Base-by-base conservation (phyloP, 2,888 invertebrate genomes). In the Endotricha flammealis region DNA sequence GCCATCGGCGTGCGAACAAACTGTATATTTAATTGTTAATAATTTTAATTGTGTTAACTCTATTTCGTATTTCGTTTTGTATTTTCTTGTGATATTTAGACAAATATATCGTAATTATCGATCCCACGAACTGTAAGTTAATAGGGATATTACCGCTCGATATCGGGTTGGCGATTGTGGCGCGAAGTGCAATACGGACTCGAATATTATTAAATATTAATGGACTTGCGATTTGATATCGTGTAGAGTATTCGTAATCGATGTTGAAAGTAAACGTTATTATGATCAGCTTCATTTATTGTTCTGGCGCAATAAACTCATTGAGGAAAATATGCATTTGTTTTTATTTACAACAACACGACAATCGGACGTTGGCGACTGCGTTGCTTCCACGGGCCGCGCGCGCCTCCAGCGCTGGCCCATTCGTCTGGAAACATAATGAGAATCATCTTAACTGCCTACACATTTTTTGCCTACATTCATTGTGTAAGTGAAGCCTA, bases 261-360 rank as follows among this genome's bases (percentile, higher is more conserved):
- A 85, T 87, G 87, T 87, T 87, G 86, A 87, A 83, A 87, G 80
- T 87, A 83, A 85, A 77, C 81, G 86, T 87, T 85, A 77, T 78
- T 61, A 78, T 81, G 83, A 83, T 81, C 82, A 74, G 86, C 85
- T 85, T 85, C 85, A 83, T 80, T 82, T 82, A 82, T 81, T 85
- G 85, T 86, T 85, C 83, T 82, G 80, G 68, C 81, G 82, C 79
- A 86, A 83, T 86, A 86, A 86, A 86, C 71, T 76, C 81, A 82
- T 78, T 85, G 81, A 83, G 68, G 72, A 80, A 81, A 72, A 72
- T 52, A 40, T 57, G 61, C 53, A 39, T 62, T 81, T 78, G 77
- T 78, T 83, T 82, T 83, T 74, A 74, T 83, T 81, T 75, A 53
- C 54, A n/a, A n/a, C n/a, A n/a, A n/a, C 29, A 42, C 39, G 42